Evolutionary conservation across 2,797 vertebrate genomes (phyloP).

Genomic region (Halcyon leucocephala): DNA sequence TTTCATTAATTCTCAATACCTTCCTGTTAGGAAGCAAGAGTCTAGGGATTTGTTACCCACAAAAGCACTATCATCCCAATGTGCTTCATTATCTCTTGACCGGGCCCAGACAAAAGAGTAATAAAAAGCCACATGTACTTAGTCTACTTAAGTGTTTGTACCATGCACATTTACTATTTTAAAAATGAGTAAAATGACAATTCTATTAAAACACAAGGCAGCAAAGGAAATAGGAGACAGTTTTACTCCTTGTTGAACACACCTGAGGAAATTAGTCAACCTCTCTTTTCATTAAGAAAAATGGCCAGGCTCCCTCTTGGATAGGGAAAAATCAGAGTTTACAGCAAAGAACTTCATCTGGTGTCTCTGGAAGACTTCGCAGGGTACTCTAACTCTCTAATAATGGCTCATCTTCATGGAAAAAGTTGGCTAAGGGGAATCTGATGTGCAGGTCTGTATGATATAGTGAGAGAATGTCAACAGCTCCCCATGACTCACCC

Average conservation of each 20-base stretch:
- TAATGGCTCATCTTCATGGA: not conserved
- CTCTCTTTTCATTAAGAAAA: not conserved
- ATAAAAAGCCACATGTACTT: not conserved
- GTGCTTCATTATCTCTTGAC: conserved; percentile 2
- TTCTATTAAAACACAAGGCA: not conserved
- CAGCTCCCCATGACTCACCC: not conserved
- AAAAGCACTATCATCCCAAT: not conserved
- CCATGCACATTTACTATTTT: not conserved
- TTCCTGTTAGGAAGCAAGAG: not conserved
- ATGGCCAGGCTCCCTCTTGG: not conserved
- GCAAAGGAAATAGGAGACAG: not conserved
- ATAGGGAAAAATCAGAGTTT: not conserved
- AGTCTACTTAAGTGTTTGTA: not conserved
- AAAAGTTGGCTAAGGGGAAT: not conserved
- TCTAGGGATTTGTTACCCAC: not conserved
- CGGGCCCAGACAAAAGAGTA: not conserved
- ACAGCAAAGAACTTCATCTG: not conserved
- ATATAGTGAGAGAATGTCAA: not conserved
- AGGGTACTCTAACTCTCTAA: not conserved
- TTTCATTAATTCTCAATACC: conserved; percentile 12
- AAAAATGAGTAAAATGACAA: not conserved
- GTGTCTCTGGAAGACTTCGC: not conserved
- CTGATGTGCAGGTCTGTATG: rapidly evolving
- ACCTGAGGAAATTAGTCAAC: not conserved
- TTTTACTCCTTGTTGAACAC: not conserved